phyloP scores from a whole-genome alignment of 2,888 invertebrate genomes.

The Idaea dimidiata region DNA sequence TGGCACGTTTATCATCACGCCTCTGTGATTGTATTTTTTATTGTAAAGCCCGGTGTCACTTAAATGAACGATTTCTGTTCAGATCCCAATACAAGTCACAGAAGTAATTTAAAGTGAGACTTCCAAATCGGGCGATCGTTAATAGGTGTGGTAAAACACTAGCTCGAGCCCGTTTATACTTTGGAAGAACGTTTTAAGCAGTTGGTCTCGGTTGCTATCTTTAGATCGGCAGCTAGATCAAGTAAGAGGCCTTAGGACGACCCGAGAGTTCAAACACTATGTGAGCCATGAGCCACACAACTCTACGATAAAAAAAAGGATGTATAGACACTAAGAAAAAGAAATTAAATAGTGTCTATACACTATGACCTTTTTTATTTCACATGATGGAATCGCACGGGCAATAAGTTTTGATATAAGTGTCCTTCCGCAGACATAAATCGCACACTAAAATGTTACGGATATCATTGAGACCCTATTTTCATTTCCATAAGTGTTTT shows the following conservation, averaged over 20 bases:
- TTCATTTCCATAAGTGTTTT: slow-evolving; percentile 17
- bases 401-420: not conserved
- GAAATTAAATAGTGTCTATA: not conserved
- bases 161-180: too few relatives aligned
- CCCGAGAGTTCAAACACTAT: too few relatives aligned
- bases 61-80: slow-evolving; percentile 27
- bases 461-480: slow-evolving; percentile 18
- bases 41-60: slow-evolving; percentile 34
- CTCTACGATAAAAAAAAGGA: too few relatives aligned
- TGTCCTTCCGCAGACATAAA: slow-evolving; percentile 8
- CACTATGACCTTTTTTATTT: not conserved
- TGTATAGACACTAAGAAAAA: too few relatives aligned
- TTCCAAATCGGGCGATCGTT: too few relatives aligned
- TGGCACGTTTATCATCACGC: slow-evolving; percentile 61
- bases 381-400: not conserved
- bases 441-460: slow-evolving; percentile 22
- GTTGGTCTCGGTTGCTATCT: too few relatives aligned
- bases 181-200: too few relatives aligned
- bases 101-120: too few relatives aligned
- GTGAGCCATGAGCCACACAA: too few relatives aligned
- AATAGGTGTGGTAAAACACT: too few relatives aligned
- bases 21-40: slow-evolving; percentile 62
- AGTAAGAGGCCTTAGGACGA: too few relatives aligned
- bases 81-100: not conserved
- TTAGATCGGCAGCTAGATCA: too few relatives aligned